Evolutionary conservation across 2,113 vertebrate genomes (phyloP), one percentile per base, ranked within the genome.

Genomic region (Dicrurus megarhynchus): DNA sequence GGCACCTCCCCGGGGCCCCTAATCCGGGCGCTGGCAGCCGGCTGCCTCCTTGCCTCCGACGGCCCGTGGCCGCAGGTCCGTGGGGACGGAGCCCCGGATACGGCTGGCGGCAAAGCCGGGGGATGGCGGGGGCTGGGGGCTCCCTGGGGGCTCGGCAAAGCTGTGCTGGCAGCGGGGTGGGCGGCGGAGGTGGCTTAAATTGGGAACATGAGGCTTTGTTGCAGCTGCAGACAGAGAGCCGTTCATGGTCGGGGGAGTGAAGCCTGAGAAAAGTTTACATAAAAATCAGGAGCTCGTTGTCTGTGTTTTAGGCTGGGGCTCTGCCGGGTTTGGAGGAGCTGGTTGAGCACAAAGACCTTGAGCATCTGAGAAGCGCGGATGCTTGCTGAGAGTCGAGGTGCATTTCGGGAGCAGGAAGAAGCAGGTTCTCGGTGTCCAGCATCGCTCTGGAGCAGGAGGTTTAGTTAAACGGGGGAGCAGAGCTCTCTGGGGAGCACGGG

Each of bases 1-100:
- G 91, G 95, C 69, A 55, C 95, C 97, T 98, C 97, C 97, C 96
- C 22, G n/a, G 81, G 88, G 65, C 96, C 93, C 84, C 95, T 97
- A 96, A 97, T 98, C 97, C 92, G 71, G 89, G 96, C 95, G 17
- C 97, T 92, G 96, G 93, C 95, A 94, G 97, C 85, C 97, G 79
- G 95, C 97, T 97, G 96, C 53, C 82, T 97, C 92, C 93, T 97
- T 90, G 87, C 94, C 55, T 93, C 75, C 20, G 44, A 42, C 82
- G 93, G 95, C 96, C 97, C 79, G 39, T 93, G 97, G 97, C 97
- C 69, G n/a, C 95, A 95, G 97, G 87, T 77, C 97, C 69, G 89
- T 87, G 68, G 92, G 96, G 97, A 97, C 32, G 73, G 90, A 89
- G 94, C 87, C 92, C 68, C 74, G 55, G 52, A 47, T 44, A 13